Percentiles rank a stretch among this genome's conserved stretches.
phyloP scores from a whole-genome alignment of 37 sponge, comb jelly and placozoan species.

The Hormiphora californensis region DNA sequence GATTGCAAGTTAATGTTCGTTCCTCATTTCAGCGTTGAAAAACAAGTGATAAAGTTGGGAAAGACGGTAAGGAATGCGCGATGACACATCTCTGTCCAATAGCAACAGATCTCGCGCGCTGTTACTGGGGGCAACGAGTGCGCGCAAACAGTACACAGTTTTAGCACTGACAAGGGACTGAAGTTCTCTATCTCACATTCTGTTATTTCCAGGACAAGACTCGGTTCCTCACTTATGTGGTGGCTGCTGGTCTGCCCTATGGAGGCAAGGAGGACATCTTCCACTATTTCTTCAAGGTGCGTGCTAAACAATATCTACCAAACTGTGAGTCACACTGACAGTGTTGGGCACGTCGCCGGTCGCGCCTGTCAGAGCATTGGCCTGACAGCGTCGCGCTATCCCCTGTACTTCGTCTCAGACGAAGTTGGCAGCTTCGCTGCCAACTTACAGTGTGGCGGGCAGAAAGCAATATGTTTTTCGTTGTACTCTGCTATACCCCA shows the following conservation, averaged over 20 bases:
- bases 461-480: not conserved
- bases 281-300: slow-evolving; percentile 82
- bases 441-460: no score
- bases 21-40: slow-evolving; percentile 64
- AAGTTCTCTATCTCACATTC: not conserved
- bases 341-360: not conserved
- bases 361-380: not conserved
- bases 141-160: not conserved
- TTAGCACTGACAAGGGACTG: not conserved
- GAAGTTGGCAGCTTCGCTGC: not conserved
- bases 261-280: slow-evolving; percentile 79
- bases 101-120: not conserved
- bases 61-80: slow-evolving; percentile 68
- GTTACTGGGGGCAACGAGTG: not conserved
- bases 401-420: not conserved
- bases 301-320: no score
- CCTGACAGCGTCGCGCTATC: not conserved
- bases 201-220: slow-evolving; percentile 65
- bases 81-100: not conserved
- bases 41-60: slow-evolving; percentile 84
- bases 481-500: not conserved
- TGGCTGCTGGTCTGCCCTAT: slow-evolving; percentile 81
- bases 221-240: slow-evolving; percentile 77
- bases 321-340: not conserved
- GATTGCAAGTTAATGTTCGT: not conserved